Evolutionary conservation across 2,797 vertebrate genomes (phyloP), one percentile per base, ranked within the genome.

Genomic region (Sebastes oblongus): DNA sequence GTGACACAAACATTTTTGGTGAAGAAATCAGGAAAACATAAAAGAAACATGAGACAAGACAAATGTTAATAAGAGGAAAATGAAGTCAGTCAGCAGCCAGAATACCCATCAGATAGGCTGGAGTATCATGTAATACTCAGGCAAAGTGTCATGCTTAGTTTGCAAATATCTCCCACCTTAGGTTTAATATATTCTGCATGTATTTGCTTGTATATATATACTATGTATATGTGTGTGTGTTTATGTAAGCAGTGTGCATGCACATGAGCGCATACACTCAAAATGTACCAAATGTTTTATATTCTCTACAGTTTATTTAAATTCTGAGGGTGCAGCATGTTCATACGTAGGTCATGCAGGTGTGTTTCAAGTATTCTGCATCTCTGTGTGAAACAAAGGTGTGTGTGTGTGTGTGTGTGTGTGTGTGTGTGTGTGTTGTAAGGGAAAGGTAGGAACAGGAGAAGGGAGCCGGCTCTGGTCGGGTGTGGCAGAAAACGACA

Each of bases 321-420:
- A 78, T 59, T 82, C 34, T 32, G 72, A 73, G 72, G 78, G 56
- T 85, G 75, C 76, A 77, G 64, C 70, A 73, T 77, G 85, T 84
- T 77, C 4, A 18, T 66, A 56, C 34, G 67, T 67, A 52, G 77
- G 72, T 90, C 93, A 92, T 92, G 90, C 93, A 86, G 52, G 80
- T 82, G 67, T 75, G 75, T 86, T 91, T 91, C 90, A 90, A 89
- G 87, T 92, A 87, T 89, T 84, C 71, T 69, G 81, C 54, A 30
- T 78, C 66, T 81, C 75, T 79, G 81, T 66, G 80, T 74, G 61
- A 66, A 59, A 72, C 70, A 83, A 16, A 46, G 42, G 69, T 29
- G 25, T 16, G 13, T 16, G 10, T 22, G 73, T 32, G 24, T 16
- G 12, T 14, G 73, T 32, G 24, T 16, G 12, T 14, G 73, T 25